phyloP scores from a whole-genome alignment of 2,797 vertebrate genomes.

The Aphelocoma californica region DNA sequence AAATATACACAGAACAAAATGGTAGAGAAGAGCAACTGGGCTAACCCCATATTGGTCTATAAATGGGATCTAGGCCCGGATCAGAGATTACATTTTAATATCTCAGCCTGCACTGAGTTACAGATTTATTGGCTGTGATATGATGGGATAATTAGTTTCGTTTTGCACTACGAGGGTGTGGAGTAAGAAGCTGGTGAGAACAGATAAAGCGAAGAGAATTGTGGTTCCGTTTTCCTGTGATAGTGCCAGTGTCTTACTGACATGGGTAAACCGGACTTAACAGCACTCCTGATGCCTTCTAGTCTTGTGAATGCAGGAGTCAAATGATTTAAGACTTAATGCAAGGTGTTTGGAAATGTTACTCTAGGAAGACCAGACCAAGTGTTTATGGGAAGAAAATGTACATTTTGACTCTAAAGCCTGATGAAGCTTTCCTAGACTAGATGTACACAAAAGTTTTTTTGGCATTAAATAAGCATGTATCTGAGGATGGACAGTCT shows the following conservation, averaged over 20 bases:
- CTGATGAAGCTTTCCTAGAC: neutral
- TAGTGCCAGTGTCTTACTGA: neutral
- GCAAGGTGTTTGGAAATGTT: neutral
- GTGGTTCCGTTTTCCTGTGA: neutral
- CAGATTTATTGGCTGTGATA: neutral
- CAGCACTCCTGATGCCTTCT: neutral
- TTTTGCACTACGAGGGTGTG: neutral
- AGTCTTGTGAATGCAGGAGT: neutral
- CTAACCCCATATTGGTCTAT: slow-evolving; percentile 28
- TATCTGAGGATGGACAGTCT: neutral
- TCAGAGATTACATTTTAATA: slow-evolving; percentile 45
- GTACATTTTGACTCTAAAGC: neutral
- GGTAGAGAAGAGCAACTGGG: slow-evolving; percentile 47
- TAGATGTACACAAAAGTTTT: neutral
- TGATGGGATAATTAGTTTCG: neutral
- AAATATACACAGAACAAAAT: slow-evolving; percentile 58
- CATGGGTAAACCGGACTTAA: neutral
- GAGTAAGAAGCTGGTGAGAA: neutral
- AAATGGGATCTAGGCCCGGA: slow-evolving; percentile 49
- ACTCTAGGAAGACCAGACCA: neutral
- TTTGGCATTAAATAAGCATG: neutral
- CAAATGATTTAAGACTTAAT: neutral
- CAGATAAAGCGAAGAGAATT: neutral
- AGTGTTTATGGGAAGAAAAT: neutral
- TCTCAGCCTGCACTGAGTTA: neutral